Conservation (phyloP, 2,888 invertebrate genomes). For the Odontothrips loti region DNA sequence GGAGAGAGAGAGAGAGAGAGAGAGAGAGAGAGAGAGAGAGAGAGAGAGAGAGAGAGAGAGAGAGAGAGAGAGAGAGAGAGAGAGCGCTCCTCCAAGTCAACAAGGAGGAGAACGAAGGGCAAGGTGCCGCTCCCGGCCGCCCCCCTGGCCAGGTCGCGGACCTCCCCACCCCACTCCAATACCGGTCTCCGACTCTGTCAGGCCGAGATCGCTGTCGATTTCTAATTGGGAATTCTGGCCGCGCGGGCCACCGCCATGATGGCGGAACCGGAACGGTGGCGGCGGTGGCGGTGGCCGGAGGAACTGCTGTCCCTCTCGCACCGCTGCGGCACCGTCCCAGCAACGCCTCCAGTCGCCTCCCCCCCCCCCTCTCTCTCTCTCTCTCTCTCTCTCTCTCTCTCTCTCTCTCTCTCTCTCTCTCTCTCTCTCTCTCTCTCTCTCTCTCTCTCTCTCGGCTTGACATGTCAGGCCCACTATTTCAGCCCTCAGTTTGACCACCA, state of each 20-base stretch:
- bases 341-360: background rate
- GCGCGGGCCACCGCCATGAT: background rate
- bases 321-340: too few relatives aligned
- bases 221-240: conserved; percentile 14
- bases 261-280: too few relatives aligned
- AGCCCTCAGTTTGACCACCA: background rate
- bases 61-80: too few relatives aligned
- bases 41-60: too few relatives aligned
- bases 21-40: too few relatives aligned
- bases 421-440: background rate
- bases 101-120: background rate
- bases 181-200: background rate
- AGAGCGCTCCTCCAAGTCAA: background rate
- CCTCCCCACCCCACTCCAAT: background rate
- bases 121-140: background rate
- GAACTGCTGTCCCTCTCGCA: background rate
- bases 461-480: too few relatives aligned
- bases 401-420: background rate
- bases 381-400: background rate
- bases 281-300: too few relatives aligned
- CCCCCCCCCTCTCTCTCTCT: background rate
- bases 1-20: too few relatives aligned
- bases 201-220: background rate
- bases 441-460: background rate
- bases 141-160: background rate